A percentile compares a stretch with the other conserved stretches of the same genome.
Conservation (phyloP, 2,888 invertebrate genomes). For the Cancer borealis region DNA sequence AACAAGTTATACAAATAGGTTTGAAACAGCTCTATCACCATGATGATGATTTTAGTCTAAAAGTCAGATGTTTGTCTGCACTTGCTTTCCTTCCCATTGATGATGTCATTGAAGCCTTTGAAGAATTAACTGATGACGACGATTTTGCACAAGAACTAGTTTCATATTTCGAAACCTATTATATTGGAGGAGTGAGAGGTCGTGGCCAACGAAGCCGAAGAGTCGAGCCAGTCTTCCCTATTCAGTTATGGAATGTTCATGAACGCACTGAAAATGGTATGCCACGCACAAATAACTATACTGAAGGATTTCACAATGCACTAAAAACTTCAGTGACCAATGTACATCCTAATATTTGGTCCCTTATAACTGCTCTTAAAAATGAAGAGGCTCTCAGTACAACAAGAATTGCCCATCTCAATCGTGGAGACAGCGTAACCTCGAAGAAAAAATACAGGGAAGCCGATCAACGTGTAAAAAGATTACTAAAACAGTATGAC, state of each 20-base stretch:
- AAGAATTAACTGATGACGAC: slow-evolving; percentile 46
- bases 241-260: not conserved
- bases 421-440: too few species aligned
- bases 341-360: too few species aligned
- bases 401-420: too few species aligned
- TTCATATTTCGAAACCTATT: slow-evolving; percentile 46
- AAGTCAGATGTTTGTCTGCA: slow-evolving; percentile 44
- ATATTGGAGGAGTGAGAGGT: slow-evolving; percentile 56
- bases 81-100: slow-evolving; percentile 51
- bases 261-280: too few species aligned
- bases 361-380: too few species aligned
- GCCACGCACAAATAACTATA: not conserved
- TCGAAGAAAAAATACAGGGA: too few species aligned
- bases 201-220: slow-evolving; percentile 37
- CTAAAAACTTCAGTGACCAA: too few species aligned
- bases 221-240: slow-evolving; percentile 51
- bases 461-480: too few species aligned
- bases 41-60: slow-evolving; percentile 48
- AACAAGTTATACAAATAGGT: slow-evolving; percentile 40
- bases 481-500: too few species aligned
- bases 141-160: slow-evolving; percentile 41
- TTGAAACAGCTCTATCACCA: slow-evolving; percentile 49
- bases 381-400: too few species aligned
- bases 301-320: slow-evolving; percentile 38
- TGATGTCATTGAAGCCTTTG: slow-evolving; percentile 33